phyloP scores from a whole-genome alignment of 2,113 vertebrate genomes.

The Istiophorus platypterus region DNA sequence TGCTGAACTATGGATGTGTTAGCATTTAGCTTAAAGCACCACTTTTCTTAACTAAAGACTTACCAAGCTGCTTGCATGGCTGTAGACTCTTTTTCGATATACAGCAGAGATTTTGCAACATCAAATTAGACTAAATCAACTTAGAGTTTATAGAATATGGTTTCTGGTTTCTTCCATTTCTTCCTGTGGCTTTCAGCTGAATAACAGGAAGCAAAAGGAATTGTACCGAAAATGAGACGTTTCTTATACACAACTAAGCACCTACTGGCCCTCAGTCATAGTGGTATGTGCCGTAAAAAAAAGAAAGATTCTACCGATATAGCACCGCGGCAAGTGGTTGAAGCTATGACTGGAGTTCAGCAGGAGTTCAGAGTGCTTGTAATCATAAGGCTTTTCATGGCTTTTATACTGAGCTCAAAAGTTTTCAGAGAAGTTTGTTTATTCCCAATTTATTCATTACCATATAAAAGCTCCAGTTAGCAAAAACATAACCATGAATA shows the following conservation, averaged over 20 bases:
- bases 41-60: background rate
- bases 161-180: background rate
- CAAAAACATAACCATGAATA: background rate
- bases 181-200: background rate
- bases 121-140: background rate
- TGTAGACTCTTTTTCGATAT: too few species aligned
- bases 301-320: background rate
- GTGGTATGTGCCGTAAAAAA: slow-evolving; percentile 2
- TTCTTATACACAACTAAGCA: background rate
- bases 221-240: background rate
- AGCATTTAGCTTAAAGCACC: background rate
- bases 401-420: background rate
- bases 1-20: background rate
- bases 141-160: background rate
- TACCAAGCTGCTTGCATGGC: too few species aligned
- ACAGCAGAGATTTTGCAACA: background rate
- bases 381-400: slow-evolving; percentile 16
- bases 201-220: background rate
- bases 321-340: slow-evolving; percentile 13
- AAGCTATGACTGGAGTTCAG: background rate
- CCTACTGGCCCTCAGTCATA: background rate
- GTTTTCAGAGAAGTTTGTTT: background rate
- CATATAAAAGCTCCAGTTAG: slow-evolving; percentile 17
- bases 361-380: slow-evolving; percentile 14
- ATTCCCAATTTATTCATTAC: background rate